phyloP scores from a whole-genome alignment of 2,797 vertebrate species.

The Argyrosomus regius region DNA sequence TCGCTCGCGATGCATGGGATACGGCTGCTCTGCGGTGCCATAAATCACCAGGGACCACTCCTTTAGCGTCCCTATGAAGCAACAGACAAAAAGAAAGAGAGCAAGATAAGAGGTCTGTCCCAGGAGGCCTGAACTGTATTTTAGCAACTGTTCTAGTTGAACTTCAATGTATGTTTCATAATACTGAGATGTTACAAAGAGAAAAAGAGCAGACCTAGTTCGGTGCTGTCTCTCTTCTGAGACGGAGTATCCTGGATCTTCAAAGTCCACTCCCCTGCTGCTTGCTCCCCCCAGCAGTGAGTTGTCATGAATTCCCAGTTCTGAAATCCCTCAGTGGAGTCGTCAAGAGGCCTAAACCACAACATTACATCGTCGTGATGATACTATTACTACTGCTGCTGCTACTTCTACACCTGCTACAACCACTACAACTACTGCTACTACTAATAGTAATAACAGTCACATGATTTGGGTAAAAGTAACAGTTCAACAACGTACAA shows the following conservation, averaged over 20 bases:
- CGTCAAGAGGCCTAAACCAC: conserved; percentile 89
- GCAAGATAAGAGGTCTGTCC: conserved; percentile 31
- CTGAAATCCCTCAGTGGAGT: conserved; percentile 94
- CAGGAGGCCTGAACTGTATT: conserved; percentile 29
- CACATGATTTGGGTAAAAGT: not conserved
- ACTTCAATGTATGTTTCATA: conserved; percentile 34
- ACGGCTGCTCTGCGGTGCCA: conserved; percentile 92
- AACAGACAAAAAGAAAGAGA: conserved; percentile 14
- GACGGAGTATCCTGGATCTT: conserved; percentile 93
- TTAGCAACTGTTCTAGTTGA: conserved; percentile 18
- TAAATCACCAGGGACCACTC: conserved; percentile 95
- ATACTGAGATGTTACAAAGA: conserved; percentile 32
- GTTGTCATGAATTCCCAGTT: conserved; percentile 98
- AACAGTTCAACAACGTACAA: not conserved
- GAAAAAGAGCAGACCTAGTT: conserved; percentile 85
- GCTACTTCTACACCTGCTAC: too few species aligned
- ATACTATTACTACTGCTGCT: not conserved
- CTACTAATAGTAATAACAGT: not conserved
- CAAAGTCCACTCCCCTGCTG: conserved; percentile 93
- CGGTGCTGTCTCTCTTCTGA: conserved; percentile 85
- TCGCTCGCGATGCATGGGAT: conserved; percentile 83
- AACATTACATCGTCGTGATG: conserved; percentile 42
- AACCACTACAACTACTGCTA: not conserved
- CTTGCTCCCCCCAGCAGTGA: conserved; percentile 96
- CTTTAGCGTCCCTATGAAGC: conserved; percentile 88